Percentiles rank a stretch among this genome's conserved stretches.
Evolutionary conservation across 2,113 vertebrate genomes (phyloP).

Genomic region (Polyodon spathula): DNA sequence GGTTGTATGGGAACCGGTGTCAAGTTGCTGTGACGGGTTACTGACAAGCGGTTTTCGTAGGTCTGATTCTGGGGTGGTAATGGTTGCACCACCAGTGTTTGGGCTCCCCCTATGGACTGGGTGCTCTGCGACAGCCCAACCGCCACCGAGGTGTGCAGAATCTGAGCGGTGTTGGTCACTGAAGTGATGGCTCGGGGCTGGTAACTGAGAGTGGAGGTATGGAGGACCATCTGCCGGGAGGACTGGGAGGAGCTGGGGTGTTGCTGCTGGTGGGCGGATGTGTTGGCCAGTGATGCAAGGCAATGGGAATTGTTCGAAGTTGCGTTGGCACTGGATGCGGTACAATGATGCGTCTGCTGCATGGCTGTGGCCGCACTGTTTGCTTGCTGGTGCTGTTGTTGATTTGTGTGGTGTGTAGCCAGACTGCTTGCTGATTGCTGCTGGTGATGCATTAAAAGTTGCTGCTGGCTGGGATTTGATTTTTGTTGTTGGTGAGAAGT

Average conservation of each 20-base stretch:
- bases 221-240: slow-evolving; percentile 69
- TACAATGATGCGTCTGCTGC: slow-evolving; percentile 32
- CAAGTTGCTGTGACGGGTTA: slow-evolving; percentile 31
- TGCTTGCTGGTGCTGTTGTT: slow-evolving; percentile 74
- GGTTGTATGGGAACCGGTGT: slow-evolving; percentile 83
- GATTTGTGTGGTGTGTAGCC: slow-evolving; percentile 29
- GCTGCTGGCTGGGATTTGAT: slow-evolving; percentile 60
- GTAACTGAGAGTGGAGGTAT: slow-evolving; percentile 71
- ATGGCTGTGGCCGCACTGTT: slow-evolving; percentile 48
- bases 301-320: slow-evolving; percentile 43
- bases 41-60: slow-evolving; percentile 30
- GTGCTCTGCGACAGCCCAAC: slow-evolving; percentile 53
- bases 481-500: too few relatives aligned
- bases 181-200: slow-evolving; percentile 51
- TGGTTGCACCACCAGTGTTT: slow-evolving; percentile 91
- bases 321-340: slow-evolving; percentile 25
- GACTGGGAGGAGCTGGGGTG: slow-evolving; percentile 45
- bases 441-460: slow-evolving; percentile 71
- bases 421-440: slow-evolving; percentile 49
- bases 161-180: slow-evolving; percentile 40
- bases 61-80: slow-evolving; percentile 62
- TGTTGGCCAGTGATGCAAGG: slow-evolving; percentile 25
- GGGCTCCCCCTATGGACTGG: slow-evolving; percentile 56
- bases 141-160: slow-evolving; percentile 57
- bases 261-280: slow-evolving; percentile 25